These are phyloP conservation scores for Pangasius mekongensis DNA, from an alignment of 2,797 vertebrate genomes.

Conservation along the genomic window DNA sequence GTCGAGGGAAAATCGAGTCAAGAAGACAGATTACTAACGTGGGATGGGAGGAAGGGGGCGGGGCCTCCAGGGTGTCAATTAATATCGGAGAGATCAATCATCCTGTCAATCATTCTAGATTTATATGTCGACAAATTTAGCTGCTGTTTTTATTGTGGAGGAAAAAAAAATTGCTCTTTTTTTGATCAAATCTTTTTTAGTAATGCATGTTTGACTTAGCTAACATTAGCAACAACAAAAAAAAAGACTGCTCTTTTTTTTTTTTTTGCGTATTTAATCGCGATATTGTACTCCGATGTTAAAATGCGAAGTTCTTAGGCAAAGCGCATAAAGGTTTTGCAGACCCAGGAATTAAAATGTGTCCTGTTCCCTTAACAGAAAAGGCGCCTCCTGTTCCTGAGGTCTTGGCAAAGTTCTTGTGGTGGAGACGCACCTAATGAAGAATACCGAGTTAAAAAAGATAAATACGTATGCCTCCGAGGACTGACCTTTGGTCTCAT, in stretches of 20 bases:
- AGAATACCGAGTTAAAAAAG: neutral
- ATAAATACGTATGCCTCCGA: neutral
- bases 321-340: neutral
- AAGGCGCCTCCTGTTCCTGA: neutral
- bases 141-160: neutral
- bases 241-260: neutral
- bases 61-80: neutral
- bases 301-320: neutral
- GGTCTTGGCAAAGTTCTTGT: neutral
- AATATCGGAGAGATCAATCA: neutral
- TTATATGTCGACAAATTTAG: neutral
- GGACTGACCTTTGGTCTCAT: slow-evolving; percentile 88
- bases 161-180: too few relatives aligned
- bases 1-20: neutral
- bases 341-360: neutral
- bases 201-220: too few relatives aligned
- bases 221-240: too few relatives aligned
- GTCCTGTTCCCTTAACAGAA: neutral
- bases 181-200: too few relatives aligned
- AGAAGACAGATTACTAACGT: neutral
- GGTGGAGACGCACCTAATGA: neutral
- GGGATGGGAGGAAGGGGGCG: neutral
- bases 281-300: neutral
- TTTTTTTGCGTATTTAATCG: too few relatives aligned
- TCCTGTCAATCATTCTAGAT: neutral